Evolutionary conservation across 2,888 invertebrate species (phyloP).

Genomic region (Ypsolopha sequella): DNA sequence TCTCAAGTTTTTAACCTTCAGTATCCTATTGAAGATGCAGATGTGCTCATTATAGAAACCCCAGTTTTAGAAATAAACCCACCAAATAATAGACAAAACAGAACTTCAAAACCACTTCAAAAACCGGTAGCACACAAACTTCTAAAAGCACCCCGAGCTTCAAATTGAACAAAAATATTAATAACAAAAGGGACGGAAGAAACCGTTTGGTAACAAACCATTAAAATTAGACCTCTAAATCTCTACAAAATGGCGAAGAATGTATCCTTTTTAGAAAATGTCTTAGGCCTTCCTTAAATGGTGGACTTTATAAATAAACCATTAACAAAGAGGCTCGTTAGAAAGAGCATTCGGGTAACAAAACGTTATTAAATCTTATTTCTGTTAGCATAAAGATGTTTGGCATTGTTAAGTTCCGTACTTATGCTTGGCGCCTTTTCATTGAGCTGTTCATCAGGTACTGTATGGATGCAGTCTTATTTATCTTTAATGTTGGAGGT

Average conservation of each 20-base stretch:
- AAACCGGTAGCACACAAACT: no score
- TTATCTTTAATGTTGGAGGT: no score
- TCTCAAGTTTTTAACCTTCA: no score
- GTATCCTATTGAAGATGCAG: no score
- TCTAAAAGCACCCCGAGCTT: conserved; percentile 20
- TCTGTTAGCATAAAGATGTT: conserved; percentile 36
- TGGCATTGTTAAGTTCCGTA: conserved; percentile 20
- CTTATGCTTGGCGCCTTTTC: conserved; percentile 31
- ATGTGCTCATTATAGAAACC: no score
- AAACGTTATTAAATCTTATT: conserved; percentile 64
- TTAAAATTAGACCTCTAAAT: conserved; percentile 22
- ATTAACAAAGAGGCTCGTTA: conserved; percentile 41
- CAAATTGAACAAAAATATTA: conserved; percentile 21
- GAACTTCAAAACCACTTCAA: no score
- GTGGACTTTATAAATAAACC: conserved; percentile 25
- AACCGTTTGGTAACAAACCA: conserved; percentile 25
- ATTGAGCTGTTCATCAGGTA: conserved; percentile 14
- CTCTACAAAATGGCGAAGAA: no score
- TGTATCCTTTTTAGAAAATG: background rate
- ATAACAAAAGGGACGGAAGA: conserved; percentile 50
- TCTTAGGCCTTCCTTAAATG: conserved; percentile 22
- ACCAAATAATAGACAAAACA: no score
- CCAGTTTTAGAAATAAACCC: no score
- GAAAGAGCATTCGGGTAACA: conserved; percentile 52
- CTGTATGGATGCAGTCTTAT: background rate